Base-by-base conservation (phyloP, 2,113 vertebrate species). In the Ctenodactylus gundi region DNA sequence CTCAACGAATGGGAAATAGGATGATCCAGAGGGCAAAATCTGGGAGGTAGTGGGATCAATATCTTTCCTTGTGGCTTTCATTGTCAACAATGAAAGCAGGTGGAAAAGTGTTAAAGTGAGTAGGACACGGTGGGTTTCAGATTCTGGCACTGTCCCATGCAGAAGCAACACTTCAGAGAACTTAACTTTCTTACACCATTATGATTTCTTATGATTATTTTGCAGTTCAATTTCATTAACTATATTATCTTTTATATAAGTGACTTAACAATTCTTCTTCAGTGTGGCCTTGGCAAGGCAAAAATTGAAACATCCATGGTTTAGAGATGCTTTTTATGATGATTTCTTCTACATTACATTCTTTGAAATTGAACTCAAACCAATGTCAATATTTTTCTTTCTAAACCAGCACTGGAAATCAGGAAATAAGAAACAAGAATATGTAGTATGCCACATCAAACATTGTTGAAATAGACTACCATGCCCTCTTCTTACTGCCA, bases 121-220 rank as follows among this genome's bases (percentile, higher is more conserved):
- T 6, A 7, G 0, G 44, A n/a, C 4, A 9, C 1, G 1, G 14
- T 39, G 29, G 20, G 11, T 65, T n/a, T 68, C 4, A 2, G 18
- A 51, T 49, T 31, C 6, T 27, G 46, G 57, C 3, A 4, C 10
- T 92, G 81, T 9, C 2, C 11, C 4, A 20, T 7, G 39, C 13
- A 41, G 15, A 29, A 34, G 7, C 13, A 4, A 2, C 0, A 25
- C 25, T 46, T 15, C n/a, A 13, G 53, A n/a, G n/a, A n/a, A n/a
- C n/a, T n/a, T n/a, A n/a, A n/a, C n/a, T n/a, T n/a, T n/a, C n/a
- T n/a, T n/a, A n/a, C n/a, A n/a, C n/a, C n/a, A n/a, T n/a, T n/a
- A n/a, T n/a, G n/a, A n/a, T n/a, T n/a, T n/a, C n/a, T n/a, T n/a
- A n/a, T n/a, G n/a, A n/a, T n/a, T n/a, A n/a, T n/a, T n/a, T n/a